These are phyloP conservation scores for Alexandromys oeconomus DNA, from an alignment of 2,797 vertebrate genomes.

Conservation along the genomic window DNA sequence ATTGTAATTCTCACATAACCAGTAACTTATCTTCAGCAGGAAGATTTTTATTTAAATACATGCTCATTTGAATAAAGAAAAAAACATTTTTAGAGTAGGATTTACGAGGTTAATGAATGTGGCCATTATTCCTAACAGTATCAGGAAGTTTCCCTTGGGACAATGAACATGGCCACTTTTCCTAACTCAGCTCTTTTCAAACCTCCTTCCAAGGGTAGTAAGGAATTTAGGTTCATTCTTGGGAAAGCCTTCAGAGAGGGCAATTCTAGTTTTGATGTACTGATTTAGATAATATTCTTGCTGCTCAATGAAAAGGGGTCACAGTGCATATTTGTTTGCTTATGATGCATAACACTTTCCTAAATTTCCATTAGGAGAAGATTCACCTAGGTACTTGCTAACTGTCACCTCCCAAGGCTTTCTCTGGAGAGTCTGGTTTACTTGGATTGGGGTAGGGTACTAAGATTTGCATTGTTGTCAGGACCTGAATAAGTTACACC, in stretches of 20 bases:
- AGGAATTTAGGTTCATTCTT: conserved; percentile 11
- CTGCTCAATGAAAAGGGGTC: background rate
- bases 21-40: conserved; percentile 47
- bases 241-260: background rate
- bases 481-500: background rate
- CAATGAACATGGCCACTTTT: conserved; percentile 19
- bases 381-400: background rate
- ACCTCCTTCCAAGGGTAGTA: background rate
- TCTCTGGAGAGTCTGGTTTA: conserved; percentile 44
- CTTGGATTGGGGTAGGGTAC: background rate
- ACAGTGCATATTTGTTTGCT: conserved; percentile 1
- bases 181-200: background rate
- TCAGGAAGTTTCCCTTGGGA: background rate
- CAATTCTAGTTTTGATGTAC: background rate
- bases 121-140: background rate
- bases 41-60: conserved; percentile 60
- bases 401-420: background rate
- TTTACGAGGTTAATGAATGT: background rate
- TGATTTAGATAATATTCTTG: background rate
- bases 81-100: background rate
- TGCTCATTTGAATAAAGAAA: conserved; percentile 32
- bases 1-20: conserved; percentile 52
- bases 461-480: conserved; percentile 27
- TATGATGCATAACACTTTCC: background rate
- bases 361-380: conserved; percentile 36